Conservation (phyloP, 1,140 invertebrate genomes). For the Halesus radiatus region DNA sequence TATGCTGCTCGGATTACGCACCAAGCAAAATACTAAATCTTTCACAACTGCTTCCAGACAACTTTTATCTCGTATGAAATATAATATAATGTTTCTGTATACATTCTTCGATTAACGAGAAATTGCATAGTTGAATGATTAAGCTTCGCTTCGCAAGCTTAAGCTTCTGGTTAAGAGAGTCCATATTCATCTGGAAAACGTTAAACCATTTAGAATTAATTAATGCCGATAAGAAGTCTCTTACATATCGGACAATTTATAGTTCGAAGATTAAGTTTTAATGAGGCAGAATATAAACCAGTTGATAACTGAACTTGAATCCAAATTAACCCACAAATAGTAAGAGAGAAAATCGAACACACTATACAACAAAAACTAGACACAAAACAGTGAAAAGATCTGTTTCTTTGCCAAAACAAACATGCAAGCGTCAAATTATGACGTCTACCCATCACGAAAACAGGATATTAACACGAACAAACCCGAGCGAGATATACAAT, state of each 20-base stretch:
- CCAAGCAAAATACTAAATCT: too few relatives aligned
- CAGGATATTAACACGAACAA: background rate
- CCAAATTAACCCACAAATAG: background rate
- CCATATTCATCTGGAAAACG: background rate
- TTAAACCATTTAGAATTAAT: background rate
- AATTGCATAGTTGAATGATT: too few relatives aligned
- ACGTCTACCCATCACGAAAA: slow-evolving; percentile 3
- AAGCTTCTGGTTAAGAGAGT: too few relatives aligned
- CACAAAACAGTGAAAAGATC: background rate
- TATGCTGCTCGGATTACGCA: too few relatives aligned
- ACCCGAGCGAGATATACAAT: background rate
- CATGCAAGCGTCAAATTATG: slow-evolving; percentile 7
- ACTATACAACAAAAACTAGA: background rate
- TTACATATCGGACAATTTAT: background rate
- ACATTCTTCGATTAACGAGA: too few relatives aligned
- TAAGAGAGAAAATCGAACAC: too few relatives aligned
- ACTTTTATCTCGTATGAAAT: too few relatives aligned
- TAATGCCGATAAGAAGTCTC: background rate
- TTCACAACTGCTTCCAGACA: too few relatives aligned
- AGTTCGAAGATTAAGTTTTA: background rate
- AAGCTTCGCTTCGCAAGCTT: too few relatives aligned
- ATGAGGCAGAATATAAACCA: background rate
- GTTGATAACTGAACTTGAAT: background rate
- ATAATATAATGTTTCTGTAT: too few relatives aligned
- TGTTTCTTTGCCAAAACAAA: background rate